phyloP scores from a whole-genome alignment of 2,113 vertebrate genomes.

The Solenodon paradoxus region DNA sequence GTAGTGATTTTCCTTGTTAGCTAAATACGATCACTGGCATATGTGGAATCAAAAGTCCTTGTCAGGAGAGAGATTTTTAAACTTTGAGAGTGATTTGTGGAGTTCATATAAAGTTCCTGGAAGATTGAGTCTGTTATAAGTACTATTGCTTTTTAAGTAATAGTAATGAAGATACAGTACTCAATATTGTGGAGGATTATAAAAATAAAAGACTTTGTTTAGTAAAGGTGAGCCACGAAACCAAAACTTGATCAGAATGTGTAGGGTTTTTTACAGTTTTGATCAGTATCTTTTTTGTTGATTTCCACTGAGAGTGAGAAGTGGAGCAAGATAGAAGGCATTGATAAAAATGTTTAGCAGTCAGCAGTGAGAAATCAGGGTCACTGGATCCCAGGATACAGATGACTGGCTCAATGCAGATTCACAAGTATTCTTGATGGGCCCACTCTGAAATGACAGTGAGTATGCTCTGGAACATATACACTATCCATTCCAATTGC shows the following conservation, averaged over 20 bases:
- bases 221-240: neutral
- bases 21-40: neutral
- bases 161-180: neutral
- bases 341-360: neutral
- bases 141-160: neutral
- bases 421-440: conserved; percentile 2
- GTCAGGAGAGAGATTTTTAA: neutral
- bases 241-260: neutral
- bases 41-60: neutral
- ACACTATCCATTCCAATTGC: neutral
- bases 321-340: neutral
- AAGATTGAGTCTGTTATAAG: neutral
- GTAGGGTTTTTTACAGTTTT: neutral
- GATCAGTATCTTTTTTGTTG: neutral
- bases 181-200: neutral
- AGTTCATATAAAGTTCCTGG: neutral
- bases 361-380: neutral
- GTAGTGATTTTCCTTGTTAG: neutral
- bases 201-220: neutral
- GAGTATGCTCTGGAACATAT: neutral
- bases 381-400: neutral
- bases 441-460: neutral
- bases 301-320: neutral
- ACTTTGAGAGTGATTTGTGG: neutral
- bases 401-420: neutral